phyloP scores from a whole-genome alignment of 2,888 invertebrate species.

The Steinernema scapterisci region DNA sequence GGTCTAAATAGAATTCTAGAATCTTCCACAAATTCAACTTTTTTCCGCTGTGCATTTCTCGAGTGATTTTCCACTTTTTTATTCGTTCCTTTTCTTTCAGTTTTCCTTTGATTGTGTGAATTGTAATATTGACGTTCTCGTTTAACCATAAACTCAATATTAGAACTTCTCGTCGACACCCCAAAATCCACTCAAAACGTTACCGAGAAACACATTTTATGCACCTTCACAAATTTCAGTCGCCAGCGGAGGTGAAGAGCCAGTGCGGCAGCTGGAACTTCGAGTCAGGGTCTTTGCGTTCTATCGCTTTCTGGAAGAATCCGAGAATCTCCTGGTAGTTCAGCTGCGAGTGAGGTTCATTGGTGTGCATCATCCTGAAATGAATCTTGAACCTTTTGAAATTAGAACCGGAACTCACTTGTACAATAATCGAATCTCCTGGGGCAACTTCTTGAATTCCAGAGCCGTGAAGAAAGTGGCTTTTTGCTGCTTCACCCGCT shows the following conservation, averaged over 20 bases:
- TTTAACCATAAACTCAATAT: slow-evolving; percentile 15
- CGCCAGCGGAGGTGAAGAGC: slow-evolving; percentile 31
- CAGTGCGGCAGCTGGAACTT: slow-evolving; percentile 38
- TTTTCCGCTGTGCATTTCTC: background rate
- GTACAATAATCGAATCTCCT: slow-evolving; percentile 37
- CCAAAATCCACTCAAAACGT: too few species aligned
- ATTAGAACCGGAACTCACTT: slow-evolving; percentile 12
- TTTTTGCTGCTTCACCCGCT: slow-evolving; percentile 17
- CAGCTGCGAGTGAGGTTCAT: slow-evolving; percentile 15
- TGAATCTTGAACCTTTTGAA: background rate
- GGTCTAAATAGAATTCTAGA: background rate
- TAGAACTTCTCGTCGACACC: background rate
- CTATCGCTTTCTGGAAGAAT: slow-evolving; percentile 34
- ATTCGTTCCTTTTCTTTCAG: background rate
- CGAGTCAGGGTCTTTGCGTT: slow-evolving; percentile 33
- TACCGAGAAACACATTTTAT: background rate
- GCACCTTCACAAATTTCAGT: background rate
- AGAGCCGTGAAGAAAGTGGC: background rate
- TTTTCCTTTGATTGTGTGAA: slow-evolving; percentile 7
- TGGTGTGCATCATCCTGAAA: slow-evolving; percentile 17
- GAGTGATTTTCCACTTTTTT: background rate
- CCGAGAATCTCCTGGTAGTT: slow-evolving; percentile 33
- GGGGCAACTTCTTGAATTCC: slow-evolving; percentile 37
- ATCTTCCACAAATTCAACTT: background rate
- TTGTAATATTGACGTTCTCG: background rate